Percentiles rank a stretch among this genome's conserved stretches.
These are phyloP conservation scores for Caenorhabditis afra DNA, from an alignment of 2,888 invertebrate species.

Conservation along the genomic window DNA sequence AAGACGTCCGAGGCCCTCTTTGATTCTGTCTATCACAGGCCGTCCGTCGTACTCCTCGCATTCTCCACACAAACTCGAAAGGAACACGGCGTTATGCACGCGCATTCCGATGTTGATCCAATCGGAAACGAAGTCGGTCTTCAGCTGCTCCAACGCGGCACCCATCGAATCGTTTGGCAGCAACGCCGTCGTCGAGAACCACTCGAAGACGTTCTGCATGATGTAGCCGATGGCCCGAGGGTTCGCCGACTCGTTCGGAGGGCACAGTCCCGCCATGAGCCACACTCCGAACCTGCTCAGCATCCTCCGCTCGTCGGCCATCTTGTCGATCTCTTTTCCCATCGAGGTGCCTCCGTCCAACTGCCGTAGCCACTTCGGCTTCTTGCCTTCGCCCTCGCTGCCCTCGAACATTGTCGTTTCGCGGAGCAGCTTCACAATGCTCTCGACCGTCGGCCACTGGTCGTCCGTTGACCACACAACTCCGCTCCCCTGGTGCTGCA, in stretches of 20 bases:
- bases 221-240: slow-evolving; percentile 88
- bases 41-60: slow-evolving; percentile 89
- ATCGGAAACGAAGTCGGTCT: slow-evolving; percentile 87
- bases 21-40: slow-evolving; percentile 87
- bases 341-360: slow-evolving; percentile 77
- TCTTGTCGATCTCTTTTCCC: slow-evolving; percentile 79
- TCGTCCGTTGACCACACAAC: slow-evolving; percentile 72
- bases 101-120: slow-evolving; percentile 92
- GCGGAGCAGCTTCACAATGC: slow-evolving; percentile 85
- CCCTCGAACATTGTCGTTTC: slow-evolving; percentile 85
- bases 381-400: slow-evolving; percentile 75
- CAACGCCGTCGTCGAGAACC: slow-evolving; percentile 98
- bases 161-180: slow-evolving; percentile 86
- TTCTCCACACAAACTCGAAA: slow-evolving; percentile 94
- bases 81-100: slow-evolving; percentile 91
- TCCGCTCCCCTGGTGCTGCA: slow-evolving; percentile 66
- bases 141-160: slow-evolving; percentile 78
- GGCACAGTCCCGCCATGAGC: slow-evolving; percentile 92
- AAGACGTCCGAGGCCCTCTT: slow-evolving; percentile 86
- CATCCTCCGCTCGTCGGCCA: slow-evolving; percentile 90
- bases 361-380: slow-evolving; percentile 81
- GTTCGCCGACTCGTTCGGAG: slow-evolving; percentile 82
- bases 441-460: slow-evolving; percentile 77
- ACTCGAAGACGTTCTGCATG: slow-evolving; percentile 96
- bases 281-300: slow-evolving; percentile 96